Conservation (phyloP, 2,113 vertebrate genomes). For the rat (Rattus norvegicus) region GRCr8 NC_086031.1:35887501-35888000, state of each 20-base stretch:
- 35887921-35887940: neutral
- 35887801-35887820: neutral
- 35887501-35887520: neutral
- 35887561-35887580: neutral
- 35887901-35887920: neutral
- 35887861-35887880: too few relatives aligned
- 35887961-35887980: neutral
- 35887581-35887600: neutral
- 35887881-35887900: neutral
- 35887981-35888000: neutral
- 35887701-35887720: neutral
- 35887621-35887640: neutral
- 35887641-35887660: too few relatives aligned
- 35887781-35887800: neutral
- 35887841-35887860: neutral
- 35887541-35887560: neutral
- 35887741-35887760: neutral
- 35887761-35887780: neutral
- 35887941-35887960: neutral
- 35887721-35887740: neutral
- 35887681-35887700: neutral
- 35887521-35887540: neutral
- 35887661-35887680: too few relatives aligned
- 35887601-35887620: neutral
- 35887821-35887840: neutral